A percentile compares a stretch with the other conserved stretches of the same genome.
Evolutionary conservation across 2,797 vertebrate species (phyloP).

Genomic region (Urosaurus nigricauda): DNA sequence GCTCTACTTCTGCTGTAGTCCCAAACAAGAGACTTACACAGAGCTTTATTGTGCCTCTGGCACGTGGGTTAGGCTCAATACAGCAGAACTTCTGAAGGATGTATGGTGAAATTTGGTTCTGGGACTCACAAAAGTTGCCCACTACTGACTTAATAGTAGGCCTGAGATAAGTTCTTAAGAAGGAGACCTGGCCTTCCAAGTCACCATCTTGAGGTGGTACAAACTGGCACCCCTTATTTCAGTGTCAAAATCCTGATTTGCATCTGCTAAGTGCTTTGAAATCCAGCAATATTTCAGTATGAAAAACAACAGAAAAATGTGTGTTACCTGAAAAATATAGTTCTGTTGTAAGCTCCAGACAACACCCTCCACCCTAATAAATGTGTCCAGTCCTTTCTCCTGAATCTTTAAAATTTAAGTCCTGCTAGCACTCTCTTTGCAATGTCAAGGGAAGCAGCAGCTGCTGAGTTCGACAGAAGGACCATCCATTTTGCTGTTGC

Average conservation of each 20-base stretch:
- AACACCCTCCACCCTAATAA: slow-evolving; percentile 10
- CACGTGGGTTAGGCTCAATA: no score
- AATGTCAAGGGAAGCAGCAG: slow-evolving; percentile 31
- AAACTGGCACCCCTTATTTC: neutral
- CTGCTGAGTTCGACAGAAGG: slow-evolving; percentile 25
- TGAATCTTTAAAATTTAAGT: slow-evolving; percentile 49
- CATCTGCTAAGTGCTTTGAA: neutral
- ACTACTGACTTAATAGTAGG: neutral
- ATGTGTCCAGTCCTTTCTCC: slow-evolving; percentile 13
- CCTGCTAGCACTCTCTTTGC: slow-evolving; percentile 2
- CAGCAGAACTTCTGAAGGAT: no score
- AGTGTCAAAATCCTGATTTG: neutral
- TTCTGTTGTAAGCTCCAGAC: neutral
- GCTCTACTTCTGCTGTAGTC: neutral
- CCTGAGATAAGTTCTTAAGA: neutral
- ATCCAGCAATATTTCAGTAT: neutral
- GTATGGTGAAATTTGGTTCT: no score
- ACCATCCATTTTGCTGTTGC: slow-evolving; percentile 49
- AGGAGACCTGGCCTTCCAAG: neutral
- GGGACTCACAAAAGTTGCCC: no score
- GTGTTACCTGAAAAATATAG: neutral
- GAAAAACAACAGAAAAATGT: neutral
- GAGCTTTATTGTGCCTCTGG: neutral
- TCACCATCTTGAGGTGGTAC: neutral
- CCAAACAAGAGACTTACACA: neutral